Evolutionary conservation across 2,797 vertebrate genomes (phyloP), one percentile per base, ranked within the genome.

Genomic region (Euphonia xanthogaster): DNA sequence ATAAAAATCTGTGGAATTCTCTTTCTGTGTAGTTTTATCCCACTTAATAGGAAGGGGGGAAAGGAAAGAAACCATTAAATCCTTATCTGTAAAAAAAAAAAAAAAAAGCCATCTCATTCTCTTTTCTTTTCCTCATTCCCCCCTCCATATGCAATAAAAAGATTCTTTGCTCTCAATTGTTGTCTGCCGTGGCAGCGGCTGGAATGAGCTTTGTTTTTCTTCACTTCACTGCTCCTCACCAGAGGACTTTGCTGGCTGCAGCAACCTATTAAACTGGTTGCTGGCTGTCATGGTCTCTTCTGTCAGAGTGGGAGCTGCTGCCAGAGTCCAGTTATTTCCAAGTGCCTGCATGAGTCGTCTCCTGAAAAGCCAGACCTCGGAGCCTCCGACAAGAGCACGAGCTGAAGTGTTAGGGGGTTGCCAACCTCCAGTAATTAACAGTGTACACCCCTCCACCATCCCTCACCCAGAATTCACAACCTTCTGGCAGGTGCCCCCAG

Each of bases 161-260:
- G 35, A 92, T 78, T 91, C 90, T 68, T 94, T 77, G 65, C 89
- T 89, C 65, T 90, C 80, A 20, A 4, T 37, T 87, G 62, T 80
- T 86, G 71, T 95, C 82, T 88, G 80, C 86, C 61, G 51, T 85
- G 87, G 90, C 82, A 66, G 83, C 8, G 16, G 54, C 40, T 65
- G 28, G 51, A 88, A 76, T 61, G 58, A 65, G 67, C 81, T 93
- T 96, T 93, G 83, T 86, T 93, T 92, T 91, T 88, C 84, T 81
- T 92, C 95, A 80, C 86, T 89, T 85, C 93, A 25, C 85, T 94
- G 94, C 94, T 95, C 79, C 84, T 88, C 94, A 93, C 81, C 4
- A 0, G 79, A 95, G 68, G 88, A 93, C 88, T 88, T 86, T 0
- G 0, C 76, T 93, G 88, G 75, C 88, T 95, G 62, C 82, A 94